These are phyloP conservation scores for Schrankia costaestrigalis DNA, from an alignment of 2,888 invertebrate species.

Conservation along the genomic window DNA sequence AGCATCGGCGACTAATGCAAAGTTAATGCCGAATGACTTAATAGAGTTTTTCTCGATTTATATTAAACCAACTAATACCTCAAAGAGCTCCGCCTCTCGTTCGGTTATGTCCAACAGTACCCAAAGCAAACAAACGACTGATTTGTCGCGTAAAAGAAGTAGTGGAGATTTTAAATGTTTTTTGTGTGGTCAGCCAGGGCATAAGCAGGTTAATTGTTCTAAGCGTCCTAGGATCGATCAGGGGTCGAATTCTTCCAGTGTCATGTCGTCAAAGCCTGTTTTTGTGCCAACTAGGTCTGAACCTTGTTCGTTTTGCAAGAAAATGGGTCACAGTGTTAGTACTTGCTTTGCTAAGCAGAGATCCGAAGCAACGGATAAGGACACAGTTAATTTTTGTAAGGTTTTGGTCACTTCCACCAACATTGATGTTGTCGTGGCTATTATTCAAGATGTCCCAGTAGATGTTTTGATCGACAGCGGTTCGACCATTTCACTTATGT, in stretches of 20 bases:
- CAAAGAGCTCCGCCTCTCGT: too few relatives aligned
- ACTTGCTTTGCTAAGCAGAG: background rate
- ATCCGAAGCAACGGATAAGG: background rate
- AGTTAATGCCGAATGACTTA: background rate
- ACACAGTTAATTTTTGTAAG: background rate
- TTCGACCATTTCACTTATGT: conserved; percentile 1
- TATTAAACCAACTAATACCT: background rate
- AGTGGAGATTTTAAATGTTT: background rate
- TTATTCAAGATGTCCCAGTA: conserved; percentile 4
- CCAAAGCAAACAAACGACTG: too few relatives aligned
- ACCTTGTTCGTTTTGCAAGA: background rate
- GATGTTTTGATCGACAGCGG: conserved; percentile 8
- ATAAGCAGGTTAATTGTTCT: too few relatives aligned
- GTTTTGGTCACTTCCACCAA: fast-evolving
- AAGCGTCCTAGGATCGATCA: too few relatives aligned
- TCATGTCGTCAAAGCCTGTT: too few relatives aligned
- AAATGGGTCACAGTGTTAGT: background rate
- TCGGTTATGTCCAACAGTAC: too few relatives aligned
- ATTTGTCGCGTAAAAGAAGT: too few relatives aligned
- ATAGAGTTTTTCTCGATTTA: background rate
- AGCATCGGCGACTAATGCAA: background rate
- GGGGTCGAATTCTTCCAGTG: too few relatives aligned
- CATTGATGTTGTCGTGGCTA: background rate
- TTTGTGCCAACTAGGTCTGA: background rate
- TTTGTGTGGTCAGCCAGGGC: too few relatives aligned